Base-by-base conservation (phyloP, 1,140 invertebrate species). In the Drosophila azteca region DNA sequence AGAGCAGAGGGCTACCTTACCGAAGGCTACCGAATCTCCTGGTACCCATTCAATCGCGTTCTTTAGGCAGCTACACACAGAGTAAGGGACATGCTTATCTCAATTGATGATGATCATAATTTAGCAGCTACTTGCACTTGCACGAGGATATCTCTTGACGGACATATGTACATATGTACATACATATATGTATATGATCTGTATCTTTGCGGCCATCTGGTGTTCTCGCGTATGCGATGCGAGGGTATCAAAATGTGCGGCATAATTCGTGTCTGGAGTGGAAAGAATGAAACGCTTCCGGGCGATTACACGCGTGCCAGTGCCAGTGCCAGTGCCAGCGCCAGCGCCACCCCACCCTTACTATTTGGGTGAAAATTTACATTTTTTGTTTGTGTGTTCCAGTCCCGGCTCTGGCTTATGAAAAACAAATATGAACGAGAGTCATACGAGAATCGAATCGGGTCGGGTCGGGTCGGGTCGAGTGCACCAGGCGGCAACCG, bases 351-450 rank as follows among this genome's bases (percentile, higher is more conserved):
- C 49, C 6, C 20, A 4, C 8, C 11, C 15, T 58, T 46, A 48
- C 20, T 70, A 85, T 85, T 87, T 85, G 82, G 82, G 82, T 85
- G 82, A 85, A 87, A 85, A 85, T 85, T 87, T 85, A 85, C 81
- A 85, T 85, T 87, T 85, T 84, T 87, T 85, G 52, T 39, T 50
- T 45, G 52, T 44, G 31, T 31, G 31, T 9, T 31, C 8, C 31
- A 31, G 31, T 31, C 0, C 8, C 31, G 64, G 64, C 45, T 65
- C 35, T 72, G 29, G 57, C 59, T 85, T 67, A 81, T 85, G 82
- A 74, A 85, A 85, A 85, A 82, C 81, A 85, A 85, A 85, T 78
- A 82, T 50, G 31, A 41, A 43, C 51, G 31, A 41, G 51, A 35
- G 57, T 39, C 17, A 20, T 20, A 20, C 17, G 17, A 20, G 17